These are phyloP conservation scores for Episyrphus balteatus DNA, from an alignment of 1,140 invertebrate genomes.

Conservation along the genomic window DNA sequence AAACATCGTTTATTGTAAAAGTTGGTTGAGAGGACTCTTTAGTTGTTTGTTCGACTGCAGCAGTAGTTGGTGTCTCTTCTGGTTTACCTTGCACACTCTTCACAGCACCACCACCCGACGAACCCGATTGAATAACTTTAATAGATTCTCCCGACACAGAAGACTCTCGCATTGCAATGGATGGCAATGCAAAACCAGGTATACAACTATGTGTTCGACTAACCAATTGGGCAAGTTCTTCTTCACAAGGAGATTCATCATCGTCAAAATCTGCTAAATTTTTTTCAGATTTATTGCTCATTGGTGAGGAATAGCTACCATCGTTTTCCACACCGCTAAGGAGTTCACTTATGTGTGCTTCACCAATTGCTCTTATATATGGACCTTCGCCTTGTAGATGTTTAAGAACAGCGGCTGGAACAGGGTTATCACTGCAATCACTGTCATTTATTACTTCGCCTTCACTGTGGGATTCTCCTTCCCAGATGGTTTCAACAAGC, in stretches of 20 bases:
- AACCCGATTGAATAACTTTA: conserved; percentile 20
- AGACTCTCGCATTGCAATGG: conserved; percentile 28
- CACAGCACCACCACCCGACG: conserved; percentile 24
- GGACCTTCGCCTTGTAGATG: conserved; percentile 32
- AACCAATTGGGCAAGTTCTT: conserved; percentile 52
- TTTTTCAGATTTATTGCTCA: conserved; percentile 89
- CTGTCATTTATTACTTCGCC: conserved; percentile 30
- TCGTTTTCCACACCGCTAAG: conserved; percentile 59
- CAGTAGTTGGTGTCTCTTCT: too few species aligned
- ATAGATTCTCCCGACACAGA: conserved; percentile 27
- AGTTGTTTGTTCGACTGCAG: not conserved
- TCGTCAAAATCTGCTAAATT: conserved; percentile 92
- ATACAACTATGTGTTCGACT: conserved; percentile 18
- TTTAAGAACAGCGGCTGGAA: conserved; percentile 26
- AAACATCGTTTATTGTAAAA: conserved; percentile 68
- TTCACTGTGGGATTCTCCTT: conserved; percentile 19
- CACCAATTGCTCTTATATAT: conserved; percentile 30
- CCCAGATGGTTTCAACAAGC: conserved; percentile 33
- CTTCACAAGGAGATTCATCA: conserved; percentile 78
- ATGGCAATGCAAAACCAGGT: conserved; percentile 28
- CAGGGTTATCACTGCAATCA: conserved; percentile 32
- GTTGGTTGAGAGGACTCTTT: conserved; percentile 38
- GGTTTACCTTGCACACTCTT: too few species aligned
- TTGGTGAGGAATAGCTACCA: conserved; percentile 73
- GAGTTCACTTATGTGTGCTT: conserved; percentile 48